phyloP scores from a whole-genome alignment of 1,140 invertebrate genomes.

The Drosophila nikananu region DNA sequence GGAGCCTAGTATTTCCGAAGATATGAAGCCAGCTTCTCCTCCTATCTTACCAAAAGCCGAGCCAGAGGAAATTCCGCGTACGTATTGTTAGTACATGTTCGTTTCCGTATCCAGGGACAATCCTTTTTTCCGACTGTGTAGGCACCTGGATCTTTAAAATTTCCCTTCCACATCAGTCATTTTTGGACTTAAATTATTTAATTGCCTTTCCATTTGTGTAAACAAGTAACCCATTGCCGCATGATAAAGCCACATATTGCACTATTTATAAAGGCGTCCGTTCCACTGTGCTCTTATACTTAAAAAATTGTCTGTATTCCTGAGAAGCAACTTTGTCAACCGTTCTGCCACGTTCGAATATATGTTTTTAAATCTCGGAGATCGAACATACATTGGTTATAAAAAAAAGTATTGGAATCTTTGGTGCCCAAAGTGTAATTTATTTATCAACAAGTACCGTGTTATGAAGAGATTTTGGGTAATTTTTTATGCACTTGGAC shows the following conservation, averaged over 20 bases:
- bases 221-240: not conserved
- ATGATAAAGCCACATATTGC: not conserved
- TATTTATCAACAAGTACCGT: not conserved
- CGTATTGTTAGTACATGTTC: slow-evolving; percentile 6
- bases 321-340: not conserved
- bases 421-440: not conserved
- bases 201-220: not conserved
- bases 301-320: not conserved
- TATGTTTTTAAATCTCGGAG: not conserved
- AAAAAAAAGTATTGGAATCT: not conserved
- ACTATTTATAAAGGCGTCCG: not conserved
- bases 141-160: no score
- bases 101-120: not conserved
- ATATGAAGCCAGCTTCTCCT: slow-evolving; percentile 16
- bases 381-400: not conserved
- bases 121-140: no score
- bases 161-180: not conserved
- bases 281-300: slow-evolving; percentile 14
- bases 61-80: slow-evolving; percentile 30
- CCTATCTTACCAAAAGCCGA: slow-evolving; percentile 1
- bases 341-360: not conserved
- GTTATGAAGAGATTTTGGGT: not conserved
- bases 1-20: slow-evolving; percentile 2
- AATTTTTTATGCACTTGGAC: slow-evolving; percentile 7
- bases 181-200: not conserved